A percentile compares a stretch with the other conserved stretches of the same genome.
Evolutionary conservation across 1,140 invertebrate genomes (phyloP).

Genomic region (Drosophila sturtevanti): DNA sequence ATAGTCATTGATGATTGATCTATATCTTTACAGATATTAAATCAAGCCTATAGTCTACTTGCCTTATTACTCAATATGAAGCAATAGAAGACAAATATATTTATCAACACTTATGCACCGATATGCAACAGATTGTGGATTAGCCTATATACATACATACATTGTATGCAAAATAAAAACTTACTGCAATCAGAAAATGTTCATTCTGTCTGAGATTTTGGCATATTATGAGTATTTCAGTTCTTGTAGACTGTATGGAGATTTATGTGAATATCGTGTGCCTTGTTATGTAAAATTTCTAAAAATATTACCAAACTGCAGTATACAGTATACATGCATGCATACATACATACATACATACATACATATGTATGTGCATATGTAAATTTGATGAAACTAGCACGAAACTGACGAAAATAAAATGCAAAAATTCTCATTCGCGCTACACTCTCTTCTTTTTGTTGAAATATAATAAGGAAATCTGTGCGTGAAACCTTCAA

Average conservation of each 20-base stretch:
- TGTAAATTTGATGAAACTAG: conserved; percentile 34
- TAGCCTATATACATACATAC: conserved; percentile 23
- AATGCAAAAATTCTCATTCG: conserved; percentile 28
- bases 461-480: neutral
- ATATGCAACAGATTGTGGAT: conserved; percentile 26
- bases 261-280: conserved; percentile 35
- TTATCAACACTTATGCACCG: neutral
- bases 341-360: conserved; percentile 23
- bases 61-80: conserved; percentile 64
- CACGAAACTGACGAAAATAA: conserved; percentile 55
- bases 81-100: conserved; percentile 18
- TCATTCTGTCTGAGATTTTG: neutral
- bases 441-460: neutral
- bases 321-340: conserved; percentile 24
- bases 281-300: conserved; percentile 54
- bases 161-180: conserved; percentile 20
- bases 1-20: too few relatives aligned
- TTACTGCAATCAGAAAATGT: neutral
- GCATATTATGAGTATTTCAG: neutral
- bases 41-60: conserved; percentile 66
- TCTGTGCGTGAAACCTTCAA: conserved; percentile 12
- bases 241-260: conserved; percentile 37
- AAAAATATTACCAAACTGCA: conserved; percentile 49
- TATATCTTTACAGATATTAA: conserved; percentile 63
- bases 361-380: conserved; percentile 20